phyloP scores from a whole-genome alignment of 2,888 invertebrate species.

The Ectemnius continuus region DNA sequence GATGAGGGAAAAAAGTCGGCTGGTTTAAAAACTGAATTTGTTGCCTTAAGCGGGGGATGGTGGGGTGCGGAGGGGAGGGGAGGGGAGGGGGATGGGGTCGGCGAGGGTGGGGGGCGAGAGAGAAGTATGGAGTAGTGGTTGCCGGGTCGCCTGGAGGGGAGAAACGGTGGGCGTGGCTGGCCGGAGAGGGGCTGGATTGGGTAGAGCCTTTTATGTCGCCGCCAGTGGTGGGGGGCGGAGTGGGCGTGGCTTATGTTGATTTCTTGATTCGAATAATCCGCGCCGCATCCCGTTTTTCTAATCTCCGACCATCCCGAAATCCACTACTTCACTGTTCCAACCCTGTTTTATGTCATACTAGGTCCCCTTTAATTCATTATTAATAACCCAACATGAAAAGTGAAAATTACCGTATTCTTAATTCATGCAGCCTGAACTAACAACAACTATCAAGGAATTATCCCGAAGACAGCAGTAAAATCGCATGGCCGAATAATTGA shows the following conservation, averaged over 20 bases:
- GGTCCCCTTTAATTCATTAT: no score
- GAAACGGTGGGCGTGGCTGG: constrained; percentile 29
- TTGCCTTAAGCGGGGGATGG: constrained; percentile 36
- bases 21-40: constrained; percentile 73
- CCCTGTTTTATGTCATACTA: no score
- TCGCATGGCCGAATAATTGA: no score
- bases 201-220: constrained; percentile 34
- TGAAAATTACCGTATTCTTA: no score
- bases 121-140: constrained; percentile 64
- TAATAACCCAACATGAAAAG: no score
- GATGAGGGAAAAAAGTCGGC: constrained; percentile 53
- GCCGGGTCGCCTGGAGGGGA: constrained; percentile 45
- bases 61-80: constrained; percentile 53
- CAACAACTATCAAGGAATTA: no score
- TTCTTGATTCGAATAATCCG: constrained; percentile 27
- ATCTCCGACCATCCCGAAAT: no score
- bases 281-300: no score
- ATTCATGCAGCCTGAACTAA: no score
- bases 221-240: constrained; percentile 4
- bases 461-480: no score
- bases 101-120: constrained; percentile 58
- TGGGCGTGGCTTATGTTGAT: constrained; percentile 51
- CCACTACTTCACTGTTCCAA: no score
- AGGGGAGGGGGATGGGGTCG: constrained; percentile 56
- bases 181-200: constrained; percentile 48